Base-by-base conservation (phyloP, 2,888 invertebrate species). In the Cyclophora albipunctata region DNA sequence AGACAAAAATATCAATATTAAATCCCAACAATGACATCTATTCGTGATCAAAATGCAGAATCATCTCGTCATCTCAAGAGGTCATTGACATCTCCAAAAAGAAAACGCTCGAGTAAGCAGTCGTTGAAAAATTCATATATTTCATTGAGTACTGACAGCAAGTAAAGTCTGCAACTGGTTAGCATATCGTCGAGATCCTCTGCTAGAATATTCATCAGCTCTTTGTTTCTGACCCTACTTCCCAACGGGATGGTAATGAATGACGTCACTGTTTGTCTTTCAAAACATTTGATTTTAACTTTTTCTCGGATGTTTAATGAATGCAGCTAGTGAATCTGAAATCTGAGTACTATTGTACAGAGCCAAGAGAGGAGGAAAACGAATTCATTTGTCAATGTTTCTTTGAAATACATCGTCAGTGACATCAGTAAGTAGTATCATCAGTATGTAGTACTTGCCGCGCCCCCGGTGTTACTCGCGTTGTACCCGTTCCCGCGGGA, bases 141-240 rank as follows among this genome's bases (percentile, higher is more conserved):
- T 64, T 64, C 59, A 51, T 52, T 53, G 51, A 57, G 67, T 64
- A 67, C 57, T 59, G 66, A 66, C 64, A 59, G 63, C 68, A 70
- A 69, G 60, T 64, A 60, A 51, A 60, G 54, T 59, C 63, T 59
- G 54, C 55, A 53, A 63, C 71, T 76, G 75, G 81, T 83, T 82
- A 80, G 81, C 81, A 83, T 84, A 82, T 73, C 77, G 78, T 70
- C 63, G 78, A 80, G 81, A 77, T 75, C 67, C 73, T 66, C 76
- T 75, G 75, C 68, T 81, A 73, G 85, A 81, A 84, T 84, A 84
- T 84, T 84, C 85, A 84, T 71, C 76, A 79, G 82, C 72, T 74
- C 83, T 82, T 84, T 84, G 83, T 83, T 78, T 67, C 78, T 83
- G 84, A 76, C 84, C 84, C 81, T 82, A 81, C 82, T 81, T 78